Evolutionary conservation across 37 sponge, comb jelly and placozoan species (phyloP).

Genomic region (Beroe ovata): DNA sequence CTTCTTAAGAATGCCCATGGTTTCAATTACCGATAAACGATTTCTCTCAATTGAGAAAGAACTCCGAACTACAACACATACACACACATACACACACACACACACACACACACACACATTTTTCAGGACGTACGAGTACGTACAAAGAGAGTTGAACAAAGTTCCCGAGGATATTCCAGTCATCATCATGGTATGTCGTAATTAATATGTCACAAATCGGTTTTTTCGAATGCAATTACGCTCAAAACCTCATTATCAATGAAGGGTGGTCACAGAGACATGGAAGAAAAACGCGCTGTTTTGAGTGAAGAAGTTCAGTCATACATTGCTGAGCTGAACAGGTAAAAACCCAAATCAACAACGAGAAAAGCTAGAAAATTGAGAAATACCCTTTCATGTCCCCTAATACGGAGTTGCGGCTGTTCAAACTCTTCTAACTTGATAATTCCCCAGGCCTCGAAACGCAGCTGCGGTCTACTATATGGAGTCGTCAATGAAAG

Average conservation of each 20-base stretch:
- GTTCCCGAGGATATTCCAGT: conserved; percentile 87
- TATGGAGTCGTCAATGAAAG: conserved; percentile 87
- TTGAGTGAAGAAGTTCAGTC: conserved; percentile 70
- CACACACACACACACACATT: no score
- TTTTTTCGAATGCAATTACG: no score
- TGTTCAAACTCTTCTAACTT: no score
- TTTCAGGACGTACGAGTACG: conserved; percentile 95
- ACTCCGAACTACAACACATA: no score
- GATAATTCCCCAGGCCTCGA: conserved; percentile 76
- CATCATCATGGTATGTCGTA: conserved; percentile 77
- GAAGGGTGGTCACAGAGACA: conserved; percentile 71
- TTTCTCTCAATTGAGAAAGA: no score
- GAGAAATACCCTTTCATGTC: no score
- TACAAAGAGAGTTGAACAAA: conserved; percentile 77
- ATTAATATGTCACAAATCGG: not conserved
- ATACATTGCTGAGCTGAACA: conserved; percentile 72
- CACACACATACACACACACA: no score
- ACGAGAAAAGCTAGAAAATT: no score
- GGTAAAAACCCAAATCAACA: conserved; percentile 69
- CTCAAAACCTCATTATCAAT: no score
- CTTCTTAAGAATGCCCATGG: no score
- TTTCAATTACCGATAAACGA: no score
- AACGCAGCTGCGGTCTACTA: conserved; percentile 84
- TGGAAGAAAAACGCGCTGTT: conserved; percentile 78
- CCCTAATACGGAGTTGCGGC: no score